phyloP scores from a whole-genome alignment of 1,140 invertebrate species.

The Uloborus diversus region DNA sequence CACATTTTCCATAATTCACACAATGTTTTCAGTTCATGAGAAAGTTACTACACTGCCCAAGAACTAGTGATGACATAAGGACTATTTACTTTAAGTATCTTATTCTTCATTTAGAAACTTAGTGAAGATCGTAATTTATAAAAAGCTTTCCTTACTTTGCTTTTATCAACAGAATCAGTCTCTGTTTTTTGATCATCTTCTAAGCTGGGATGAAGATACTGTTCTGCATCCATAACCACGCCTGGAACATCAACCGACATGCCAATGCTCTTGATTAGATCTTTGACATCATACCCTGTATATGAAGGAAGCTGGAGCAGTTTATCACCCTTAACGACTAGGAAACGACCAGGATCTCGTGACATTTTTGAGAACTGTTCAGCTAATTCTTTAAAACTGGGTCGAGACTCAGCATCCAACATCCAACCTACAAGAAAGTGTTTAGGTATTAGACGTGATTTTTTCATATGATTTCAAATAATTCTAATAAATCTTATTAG shows the following conservation, averaged over 20 bases:
- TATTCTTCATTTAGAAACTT: too few species aligned
- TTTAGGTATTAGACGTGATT: too few species aligned
- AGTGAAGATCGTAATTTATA: too few species aligned
- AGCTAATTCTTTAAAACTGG: constrained; percentile 92
- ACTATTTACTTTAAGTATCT: too few species aligned
- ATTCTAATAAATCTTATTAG: too few species aligned
- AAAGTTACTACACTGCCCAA: too few species aligned
- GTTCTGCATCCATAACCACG: constrained; percentile 85
- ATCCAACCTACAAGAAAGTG: constrained; percentile 75
- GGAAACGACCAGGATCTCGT: constrained; percentile 91
- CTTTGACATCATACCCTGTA: constrained; percentile 85
- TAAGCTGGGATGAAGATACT: constrained; percentile 86
- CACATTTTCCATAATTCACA: too few species aligned
- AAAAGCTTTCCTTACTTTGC: constrained; percentile 41
- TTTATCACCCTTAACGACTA: constrained; percentile 91
- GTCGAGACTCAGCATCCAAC: constrained; percentile 91
- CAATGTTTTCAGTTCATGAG: too few species aligned
- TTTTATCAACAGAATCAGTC: constrained; percentile 46
- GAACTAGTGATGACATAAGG: too few species aligned
- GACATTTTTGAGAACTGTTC: constrained; percentile 97
- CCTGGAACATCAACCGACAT: constrained; percentile 81
- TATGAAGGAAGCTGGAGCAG: constrained; percentile 89
- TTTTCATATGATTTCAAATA: too few species aligned
- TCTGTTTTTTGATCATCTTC: constrained; percentile 40
- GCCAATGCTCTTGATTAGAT: constrained; percentile 83